Evolutionary conservation across 2,888 invertebrate species (phyloP), one percentile per base, ranked within the genome.

Genomic region (Trichogramma dendrolimi): DNA sequence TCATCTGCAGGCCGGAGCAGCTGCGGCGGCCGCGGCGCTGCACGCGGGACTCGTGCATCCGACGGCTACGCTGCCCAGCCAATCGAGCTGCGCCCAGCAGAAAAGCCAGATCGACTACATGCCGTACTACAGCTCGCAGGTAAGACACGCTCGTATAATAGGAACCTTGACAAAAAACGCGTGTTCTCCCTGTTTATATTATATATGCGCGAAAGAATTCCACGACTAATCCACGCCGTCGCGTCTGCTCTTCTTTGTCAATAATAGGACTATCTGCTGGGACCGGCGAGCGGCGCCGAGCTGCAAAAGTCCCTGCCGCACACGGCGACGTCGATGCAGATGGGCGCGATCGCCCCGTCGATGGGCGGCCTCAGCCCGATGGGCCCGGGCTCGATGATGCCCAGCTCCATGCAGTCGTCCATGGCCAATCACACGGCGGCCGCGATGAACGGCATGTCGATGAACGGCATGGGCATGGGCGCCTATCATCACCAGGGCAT

Each of bases 121-220:
- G 77, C 77, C 76, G 67, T 79, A 78, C 68, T 79, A 79, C 66
- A 74, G 75, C 62, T 75, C 78, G 55, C 79, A 79, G 78, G 79
- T 79, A 56, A 6, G 65, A 62, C 4, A 38, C 27, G 4, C 8
- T 41, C 44, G 47, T 47, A 11, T 5, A 1, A 47, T n/a, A 47
- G n/a, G 7, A 47, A 47, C 5, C n/a, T 5, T n/a, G 47, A 47
- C 5, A n/a, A n/a, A n/a, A 11, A 11, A 10, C 11, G 10, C 11
- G 11, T 42, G 41, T 11, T n/a, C 27, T 27, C 27, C 27, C 27
- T 27, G 14, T 27, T 27, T 27, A 27, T 27, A 27, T 27, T 1
- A 1, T 27, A 27, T 27, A 14, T 27, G 27, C 27, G 27, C 27
- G 27, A 27, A 27, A 27, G 27, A 27, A 27, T 27, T 27, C 27